Evolutionary conservation across 2,888 invertebrate genomes (phyloP).

Genomic region (Drosophila pegasa): DNA sequence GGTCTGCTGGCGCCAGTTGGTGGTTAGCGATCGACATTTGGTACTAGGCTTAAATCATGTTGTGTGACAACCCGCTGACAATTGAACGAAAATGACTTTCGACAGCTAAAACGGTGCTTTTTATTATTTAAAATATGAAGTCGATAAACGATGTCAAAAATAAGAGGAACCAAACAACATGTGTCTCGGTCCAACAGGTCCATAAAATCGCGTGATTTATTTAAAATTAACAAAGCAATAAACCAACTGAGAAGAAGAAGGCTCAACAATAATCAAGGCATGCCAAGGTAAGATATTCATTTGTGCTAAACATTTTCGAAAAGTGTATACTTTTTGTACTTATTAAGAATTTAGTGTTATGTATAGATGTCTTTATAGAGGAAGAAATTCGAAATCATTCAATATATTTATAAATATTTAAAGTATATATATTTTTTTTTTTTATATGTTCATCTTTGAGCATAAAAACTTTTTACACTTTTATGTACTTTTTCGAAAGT

Average conservation of each 20-base stretch:
- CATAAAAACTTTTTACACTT: too few relatives aligned
- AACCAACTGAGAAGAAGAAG: slow-evolving; percentile 56
- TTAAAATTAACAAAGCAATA: slow-evolving; percentile 77
- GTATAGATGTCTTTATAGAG: too few relatives aligned
- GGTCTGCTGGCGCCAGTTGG: slow-evolving; percentile 58
- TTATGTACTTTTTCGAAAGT: too few relatives aligned
- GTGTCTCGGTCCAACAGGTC: slow-evolving; percentile 5
- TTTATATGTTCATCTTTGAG: background rate
- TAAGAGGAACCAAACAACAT: slow-evolving; percentile 17
- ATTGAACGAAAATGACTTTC: slow-evolving; percentile 44
- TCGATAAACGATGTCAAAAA: slow-evolving; percentile 25
- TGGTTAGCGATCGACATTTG: slow-evolving; percentile 30
- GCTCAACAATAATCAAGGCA: slow-evolving; percentile 42
- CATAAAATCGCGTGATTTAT: slow-evolving; percentile 69
- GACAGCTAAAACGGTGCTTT: slow-evolving; percentile 52
- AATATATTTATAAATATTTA: background rate
- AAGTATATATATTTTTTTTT: background rate
- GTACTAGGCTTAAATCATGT: slow-evolving; percentile 59
- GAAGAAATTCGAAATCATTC: background rate
- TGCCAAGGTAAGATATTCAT: background rate
- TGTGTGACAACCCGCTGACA: slow-evolving; percentile 78
- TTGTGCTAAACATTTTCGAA: background rate
- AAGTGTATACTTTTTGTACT: background rate
- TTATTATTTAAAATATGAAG: slow-evolving; percentile 19
- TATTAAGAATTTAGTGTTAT: background rate